Conservation (phyloP, 1,140 invertebrate genomes). For the Meloidogyne chitwoodi region DNA sequence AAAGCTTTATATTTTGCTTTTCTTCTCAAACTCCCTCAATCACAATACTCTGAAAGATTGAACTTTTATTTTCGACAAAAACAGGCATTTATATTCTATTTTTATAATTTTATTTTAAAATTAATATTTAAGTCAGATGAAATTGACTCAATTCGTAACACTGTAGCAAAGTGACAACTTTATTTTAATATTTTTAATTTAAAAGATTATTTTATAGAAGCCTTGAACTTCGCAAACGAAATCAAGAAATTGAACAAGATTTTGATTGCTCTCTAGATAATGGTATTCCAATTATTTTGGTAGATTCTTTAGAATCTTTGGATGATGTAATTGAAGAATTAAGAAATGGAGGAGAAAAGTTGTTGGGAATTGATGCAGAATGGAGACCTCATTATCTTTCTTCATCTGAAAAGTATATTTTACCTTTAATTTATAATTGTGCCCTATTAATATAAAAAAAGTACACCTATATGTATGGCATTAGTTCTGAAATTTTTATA, state of each 20-base stretch:
- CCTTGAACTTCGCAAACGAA: constrained; percentile 1
- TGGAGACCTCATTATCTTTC: constrained; percentile 26
- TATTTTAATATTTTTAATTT: background rate
- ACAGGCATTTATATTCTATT: background rate
- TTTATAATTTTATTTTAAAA: background rate
- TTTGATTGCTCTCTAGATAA: background rate
- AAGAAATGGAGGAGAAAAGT: constrained; percentile 1
- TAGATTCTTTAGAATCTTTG: constrained; percentile 12
- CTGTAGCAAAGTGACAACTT: background rate
- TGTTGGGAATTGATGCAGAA: constrained; percentile 29
- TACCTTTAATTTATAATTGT: constrained; percentile 1
- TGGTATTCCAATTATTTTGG: constrained; percentile 9
- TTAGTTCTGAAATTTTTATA: too few relatives aligned
- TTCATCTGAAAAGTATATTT: constrained; percentile 20
- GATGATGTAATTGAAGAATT: constrained; percentile 19
- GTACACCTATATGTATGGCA: too few relatives aligned
- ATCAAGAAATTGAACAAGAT: constrained; percentile 7
- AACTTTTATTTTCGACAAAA: background rate
- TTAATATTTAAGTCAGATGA: background rate
- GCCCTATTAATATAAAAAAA: too few relatives aligned
- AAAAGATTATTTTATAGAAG: background rate
- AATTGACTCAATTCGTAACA: background rate
- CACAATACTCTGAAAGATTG: background rate
- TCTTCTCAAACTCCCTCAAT: background rate
- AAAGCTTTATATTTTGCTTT: constrained; percentile 5